Base-by-base conservation (phyloP, 2,888 invertebrate species). In the Blomia tropicalis region DNA sequence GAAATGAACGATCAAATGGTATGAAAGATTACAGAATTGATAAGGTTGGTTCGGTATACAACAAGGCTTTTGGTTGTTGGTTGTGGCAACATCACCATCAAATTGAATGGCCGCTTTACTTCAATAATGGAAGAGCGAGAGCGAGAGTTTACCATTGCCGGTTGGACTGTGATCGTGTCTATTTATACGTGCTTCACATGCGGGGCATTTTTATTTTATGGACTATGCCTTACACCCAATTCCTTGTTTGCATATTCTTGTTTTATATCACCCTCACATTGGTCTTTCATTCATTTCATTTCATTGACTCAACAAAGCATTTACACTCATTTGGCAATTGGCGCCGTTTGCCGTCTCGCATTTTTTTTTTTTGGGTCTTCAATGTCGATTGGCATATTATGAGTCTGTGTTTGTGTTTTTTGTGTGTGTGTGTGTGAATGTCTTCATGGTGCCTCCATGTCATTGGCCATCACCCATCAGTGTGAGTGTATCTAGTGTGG, bases 211-310 rank as follows among this genome's bases (percentile, higher is more conserved):
- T 41, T 41, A 17, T 27, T 47, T 47, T 47, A 47, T 27, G 51
- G 51, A 22, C 11, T 47, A 17, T 14, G 22, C 51, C 11, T 11
- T 47, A 47, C 7, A 25, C 7, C 14, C 51, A 22, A 7, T 27
- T 19, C 7, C 7, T 47, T 47, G 51, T 47, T 47, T 47, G 51
- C 51, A 47, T 47, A 47, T 47, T 47, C 51, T 47, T 47, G 51
- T 27, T 47, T 47, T 47, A n/a, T n/a, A 47, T 47, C 51, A n/a
- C 51, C 51, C 17, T 7, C 17, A 17, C 36, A 36, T 7, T 36
- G 36, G 7, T 36, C 36, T 7, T 7, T 36, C 36, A 11, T n/a
- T n/a, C n/a, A n/a, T n/a, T n/a, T n/a, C n/a, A n/a, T n/a, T n/a
- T n/a, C n/a, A n/a, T n/a, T n/a, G n/a, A n/a, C n/a, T n/a, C n/a